A percentile compares a stretch with the other conserved stretches of the same genome.
Conservation (phyloP, 2,888 invertebrate genomes). For the Electrophaes corylata region DNA sequence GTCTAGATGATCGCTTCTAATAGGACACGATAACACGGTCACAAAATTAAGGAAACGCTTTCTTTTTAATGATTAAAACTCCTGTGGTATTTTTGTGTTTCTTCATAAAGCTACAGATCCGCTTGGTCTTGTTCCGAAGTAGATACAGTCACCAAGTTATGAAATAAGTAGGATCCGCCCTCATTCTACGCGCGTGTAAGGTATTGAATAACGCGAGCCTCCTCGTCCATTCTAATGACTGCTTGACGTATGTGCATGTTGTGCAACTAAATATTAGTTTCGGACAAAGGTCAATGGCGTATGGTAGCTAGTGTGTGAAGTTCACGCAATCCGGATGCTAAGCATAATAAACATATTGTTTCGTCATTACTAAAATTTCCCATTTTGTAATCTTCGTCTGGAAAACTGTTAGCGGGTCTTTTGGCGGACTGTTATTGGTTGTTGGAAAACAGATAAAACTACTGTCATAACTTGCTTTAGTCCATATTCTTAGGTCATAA, state of each 20-base stretch:
- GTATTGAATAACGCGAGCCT: conserved; percentile 56
- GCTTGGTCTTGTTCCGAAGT: conserved; percentile 19
- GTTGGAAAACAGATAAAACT: too few relatives aligned
- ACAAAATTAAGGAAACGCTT: neutral
- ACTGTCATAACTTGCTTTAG: too few relatives aligned
- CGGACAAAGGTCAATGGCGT: conserved; percentile 63
- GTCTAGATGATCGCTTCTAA: too few relatives aligned
- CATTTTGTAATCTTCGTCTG: too few relatives aligned
- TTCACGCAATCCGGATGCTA: neutral
- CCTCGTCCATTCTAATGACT: conserved; percentile 59
- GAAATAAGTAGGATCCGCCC: conserved; percentile 66
- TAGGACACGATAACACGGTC: too few relatives aligned
- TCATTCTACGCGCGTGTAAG: conserved; percentile 61
- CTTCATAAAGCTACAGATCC: conserved; percentile 16
- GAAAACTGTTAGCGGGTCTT: too few relatives aligned
- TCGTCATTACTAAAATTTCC: too few relatives aligned
- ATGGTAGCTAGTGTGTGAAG: conserved; percentile 4
- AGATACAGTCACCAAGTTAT: conserved; percentile 54
- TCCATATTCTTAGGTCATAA: too few relatives aligned
- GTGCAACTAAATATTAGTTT: conserved; percentile 55
- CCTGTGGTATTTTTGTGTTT: conserved; percentile 3
- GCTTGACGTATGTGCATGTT: conserved; percentile 54
- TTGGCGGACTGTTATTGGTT: too few relatives aligned
- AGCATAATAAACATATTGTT: too few relatives aligned
- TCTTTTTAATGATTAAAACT: conserved; percentile 1